Evolutionary conservation across 1,140 invertebrate genomes (phyloP).

Genomic region (Atta colombica): DNA sequence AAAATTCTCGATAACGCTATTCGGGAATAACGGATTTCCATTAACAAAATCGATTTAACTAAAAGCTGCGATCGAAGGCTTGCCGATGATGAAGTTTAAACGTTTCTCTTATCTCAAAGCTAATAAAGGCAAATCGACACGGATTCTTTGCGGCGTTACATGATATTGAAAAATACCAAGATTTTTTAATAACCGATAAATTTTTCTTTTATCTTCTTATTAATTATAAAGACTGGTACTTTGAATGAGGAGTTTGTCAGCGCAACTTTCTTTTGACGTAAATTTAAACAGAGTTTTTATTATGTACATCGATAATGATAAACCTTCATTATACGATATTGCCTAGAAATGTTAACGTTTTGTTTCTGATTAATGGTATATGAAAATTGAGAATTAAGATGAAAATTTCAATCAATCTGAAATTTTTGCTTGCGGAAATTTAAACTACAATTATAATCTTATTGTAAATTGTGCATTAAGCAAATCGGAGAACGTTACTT

Average conservation of each 20-base stretch:
- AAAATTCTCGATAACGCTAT: background rate
- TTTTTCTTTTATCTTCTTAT: background rate
- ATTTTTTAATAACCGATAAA: background rate
- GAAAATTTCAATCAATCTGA: background rate
- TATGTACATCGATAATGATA: background rate
- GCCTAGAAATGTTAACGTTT: background rate
- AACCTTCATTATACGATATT: background rate
- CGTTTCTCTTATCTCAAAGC: background rate
- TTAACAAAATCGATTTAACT: background rate
- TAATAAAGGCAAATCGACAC: background rate
- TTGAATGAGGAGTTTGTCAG: background rate
- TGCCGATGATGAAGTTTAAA: conserved; percentile 8
- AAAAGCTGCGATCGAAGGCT: background rate
- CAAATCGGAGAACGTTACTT: background rate
- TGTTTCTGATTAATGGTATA: background rate
- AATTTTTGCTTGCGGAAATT: background rate
- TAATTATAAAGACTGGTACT: background rate
- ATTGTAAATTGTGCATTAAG: background rate
- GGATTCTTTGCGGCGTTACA: background rate
- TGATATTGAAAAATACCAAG: background rate
- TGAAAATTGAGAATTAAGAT: background rate
- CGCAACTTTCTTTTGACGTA: background rate
- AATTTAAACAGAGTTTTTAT: conserved; percentile 17
- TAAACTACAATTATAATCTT: background rate
- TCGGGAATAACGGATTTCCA: background rate